Evolutionary conservation across 2,113 vertebrate genomes (phyloP).

Genomic region (Furnarius figulus): DNA sequence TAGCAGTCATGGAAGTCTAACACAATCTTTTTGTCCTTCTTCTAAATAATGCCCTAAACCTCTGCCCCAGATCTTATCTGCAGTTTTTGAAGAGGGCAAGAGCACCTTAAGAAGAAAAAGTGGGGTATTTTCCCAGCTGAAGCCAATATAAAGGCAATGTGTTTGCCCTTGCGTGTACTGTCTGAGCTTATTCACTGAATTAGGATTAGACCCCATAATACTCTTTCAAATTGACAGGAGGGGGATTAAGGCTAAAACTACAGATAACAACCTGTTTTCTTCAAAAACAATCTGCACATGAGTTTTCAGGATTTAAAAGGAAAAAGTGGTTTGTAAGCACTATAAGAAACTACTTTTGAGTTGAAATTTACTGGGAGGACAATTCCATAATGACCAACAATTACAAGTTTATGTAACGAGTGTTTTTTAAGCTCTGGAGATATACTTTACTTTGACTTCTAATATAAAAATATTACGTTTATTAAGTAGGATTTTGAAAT

Average conservation of each 20-base stretch:
- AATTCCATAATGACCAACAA: not conserved
- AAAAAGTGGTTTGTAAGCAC: not conserved
- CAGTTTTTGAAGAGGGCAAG: not conserved
- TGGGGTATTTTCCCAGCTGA: not conserved
- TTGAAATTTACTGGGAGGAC: not conserved
- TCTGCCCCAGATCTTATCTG: not conserved
- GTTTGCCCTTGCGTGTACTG: not conserved
- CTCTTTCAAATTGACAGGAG: not conserved
- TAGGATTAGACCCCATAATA: slow-evolving; percentile 20
- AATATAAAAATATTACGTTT: not conserved
- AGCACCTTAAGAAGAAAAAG: not conserved
- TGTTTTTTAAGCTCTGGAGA: not conserved
- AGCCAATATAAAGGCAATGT: not conserved
- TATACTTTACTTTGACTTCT: not conserved
- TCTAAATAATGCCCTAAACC: not conserved
- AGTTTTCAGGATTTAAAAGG: slow-evolving; percentile 16
- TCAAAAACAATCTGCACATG: slow-evolving; percentile 24
- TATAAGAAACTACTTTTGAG: not conserved
- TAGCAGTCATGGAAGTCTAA: not conserved
- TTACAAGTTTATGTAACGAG: not conserved
- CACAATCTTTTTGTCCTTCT: not conserved
- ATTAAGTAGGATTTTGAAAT: not conserved
- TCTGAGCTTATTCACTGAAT: slow-evolving; percentile 1
- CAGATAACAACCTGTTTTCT: slow-evolving; percentile 3
- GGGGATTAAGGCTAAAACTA: slow-evolving; percentile 30